Conservation (phyloP, 2,113 vertebrate species). For the Pyrgilauda ruficollis region DNA sequence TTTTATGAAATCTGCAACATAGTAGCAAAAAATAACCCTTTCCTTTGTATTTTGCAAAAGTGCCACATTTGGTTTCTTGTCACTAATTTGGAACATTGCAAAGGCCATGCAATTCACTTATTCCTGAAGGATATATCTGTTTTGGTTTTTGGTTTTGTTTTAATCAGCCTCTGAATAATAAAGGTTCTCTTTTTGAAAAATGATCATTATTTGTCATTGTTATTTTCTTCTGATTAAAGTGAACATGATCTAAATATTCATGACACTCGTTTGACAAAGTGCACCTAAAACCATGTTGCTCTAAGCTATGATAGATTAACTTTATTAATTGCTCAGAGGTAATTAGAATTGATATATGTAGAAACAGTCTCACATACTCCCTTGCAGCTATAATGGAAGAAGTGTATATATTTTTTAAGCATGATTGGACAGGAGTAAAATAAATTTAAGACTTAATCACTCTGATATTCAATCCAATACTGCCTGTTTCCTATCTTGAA, state of each 20-base stretch:
- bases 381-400: background rate
- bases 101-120: background rate
- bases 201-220: accelerated
- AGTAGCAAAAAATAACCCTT: background rate
- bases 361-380: background rate
- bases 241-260: constrained; percentile 30
- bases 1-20: background rate
- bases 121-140: background rate
- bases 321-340: constrained; percentile 47
- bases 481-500: background rate
- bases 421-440: constrained; percentile 27
- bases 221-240: background rate
- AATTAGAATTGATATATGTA: constrained; percentile 39
- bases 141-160: background rate
- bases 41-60: background rate
- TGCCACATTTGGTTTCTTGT: background rate
- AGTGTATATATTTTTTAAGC: background rate
- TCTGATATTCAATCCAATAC: background rate
- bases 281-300: background rate
- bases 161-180: background rate
- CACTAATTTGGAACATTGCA: background rate
- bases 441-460: constrained; percentile 32
- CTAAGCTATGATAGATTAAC: background rate
- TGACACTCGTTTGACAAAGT: background rate
- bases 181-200: background rate